Evolutionary conservation across 2,797 vertebrate genomes (phyloP), one percentile per base, ranked within the genome.

Genomic region (Leuciscus waleckii): DNA sequence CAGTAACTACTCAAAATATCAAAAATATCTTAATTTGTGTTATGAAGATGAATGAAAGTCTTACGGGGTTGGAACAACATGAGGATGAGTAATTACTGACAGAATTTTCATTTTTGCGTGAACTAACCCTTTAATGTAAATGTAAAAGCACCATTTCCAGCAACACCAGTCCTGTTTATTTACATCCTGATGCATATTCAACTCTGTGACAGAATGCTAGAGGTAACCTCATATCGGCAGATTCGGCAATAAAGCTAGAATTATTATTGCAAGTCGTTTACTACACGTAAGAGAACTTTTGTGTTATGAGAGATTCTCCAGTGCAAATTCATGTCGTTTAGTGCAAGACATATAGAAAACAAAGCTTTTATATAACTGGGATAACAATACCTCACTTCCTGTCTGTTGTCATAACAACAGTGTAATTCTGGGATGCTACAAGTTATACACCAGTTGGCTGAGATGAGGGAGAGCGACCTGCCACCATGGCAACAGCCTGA

Each of bases 351-450:
- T 43, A n/a, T 58, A 81, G 71, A 85, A 81, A 85, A 70, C 35
- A 23, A 82, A 63, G 46, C 61, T 21, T 70, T 71, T 74, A 73
- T 71, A 29, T 79, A 87, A 82, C 37, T 67, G 14, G 8, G 65
- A 80, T 39, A 67, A 83, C 71, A 85, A 92, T 84, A 90, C 89
- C 89, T 92, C 92, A 93, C 91, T 88, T 94, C 87, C 86, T 86
- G 91, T 92, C 91, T 92, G 93, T 95, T 94, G 92, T 93, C 90
- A 94, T 93, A 92, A 92, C 94, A 92, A 94, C 94, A 37, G 83
- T 86, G 90, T 29, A 49, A 91, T 82, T 87, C 61, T 88, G 84
- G 88, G 82, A 88, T 83, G 82, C 83, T 87, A 75, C 65, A 70
- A 61, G 71, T 84, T 86, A 81, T 70, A 85, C 49, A 71, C 58